A percentile compares a stretch with the other conserved stretches of the same genome.
phyloP scores from a whole-genome alignment of 2,888 invertebrate genomes.

The Drepanosiphum platanoidis region DNA sequence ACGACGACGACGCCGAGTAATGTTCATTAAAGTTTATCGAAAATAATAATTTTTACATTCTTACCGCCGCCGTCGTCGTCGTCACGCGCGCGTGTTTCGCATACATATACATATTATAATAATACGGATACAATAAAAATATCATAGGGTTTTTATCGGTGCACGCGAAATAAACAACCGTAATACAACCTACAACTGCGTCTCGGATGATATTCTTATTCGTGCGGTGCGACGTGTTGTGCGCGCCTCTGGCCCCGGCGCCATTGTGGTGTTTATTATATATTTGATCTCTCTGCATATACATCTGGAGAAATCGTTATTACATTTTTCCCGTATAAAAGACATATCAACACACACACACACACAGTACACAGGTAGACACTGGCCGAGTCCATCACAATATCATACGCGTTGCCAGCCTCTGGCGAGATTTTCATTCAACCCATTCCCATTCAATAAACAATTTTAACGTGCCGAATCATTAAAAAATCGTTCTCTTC shows the following conservation, averaged over 20 bases:
- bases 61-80: not conserved
- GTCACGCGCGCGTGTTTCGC: not conserved
- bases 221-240: too few relatives aligned
- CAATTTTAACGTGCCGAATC: not conserved
- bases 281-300: not conserved
- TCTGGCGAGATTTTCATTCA: slow-evolving; percentile 1
- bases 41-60: slow-evolving; percentile 35
- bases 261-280: not conserved
- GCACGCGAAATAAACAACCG: slow-evolving; percentile 10
- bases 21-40: not conserved
- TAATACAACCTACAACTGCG: slow-evolving; percentile 5
- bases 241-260: not conserved
- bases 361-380: not conserved
- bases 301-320: not conserved
- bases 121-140: too few relatives aligned
- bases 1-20: not conserved
- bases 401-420: not conserved
- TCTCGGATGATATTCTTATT: not conserved
- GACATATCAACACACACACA: not conserved
- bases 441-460: not conserved
- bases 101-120: too few relatives aligned
- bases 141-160: not conserved
- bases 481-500: not conserved
- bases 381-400: not conserved
- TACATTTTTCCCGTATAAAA: not conserved